Evolutionary conservation across 2,113 vertebrate species (phyloP).

Genomic region (Ptychochromis oligacanthus): DNA sequence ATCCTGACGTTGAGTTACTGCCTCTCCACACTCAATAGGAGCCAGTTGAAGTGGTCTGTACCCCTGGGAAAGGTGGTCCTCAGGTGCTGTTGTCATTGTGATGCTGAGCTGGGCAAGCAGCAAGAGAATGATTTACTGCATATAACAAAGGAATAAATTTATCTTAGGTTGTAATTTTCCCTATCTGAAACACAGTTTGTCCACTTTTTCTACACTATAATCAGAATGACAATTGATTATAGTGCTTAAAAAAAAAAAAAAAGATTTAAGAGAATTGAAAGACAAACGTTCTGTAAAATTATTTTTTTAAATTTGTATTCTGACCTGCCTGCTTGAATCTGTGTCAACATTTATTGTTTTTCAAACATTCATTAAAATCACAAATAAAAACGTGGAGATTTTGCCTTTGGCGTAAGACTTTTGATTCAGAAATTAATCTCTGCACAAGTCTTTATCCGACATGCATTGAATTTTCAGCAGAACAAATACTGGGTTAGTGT

Average conservation of each 20-base stretch:
- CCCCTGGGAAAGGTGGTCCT: conserved; percentile 15
- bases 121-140: neutral
- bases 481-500: neutral
- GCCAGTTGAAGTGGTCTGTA: conserved; percentile 15
- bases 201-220: neutral
- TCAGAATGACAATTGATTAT: neutral
- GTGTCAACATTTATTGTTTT: neutral
- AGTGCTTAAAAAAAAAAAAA: neutral
- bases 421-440: conserved; percentile 5
- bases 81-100: conserved; percentile 31
- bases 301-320: neutral
- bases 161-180: neutral
- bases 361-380: neutral
- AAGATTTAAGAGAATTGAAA: neutral
- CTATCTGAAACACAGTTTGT: neutral
- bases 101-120: conserved; percentile 20
- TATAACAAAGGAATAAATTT: neutral
- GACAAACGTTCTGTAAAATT: neutral
- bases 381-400: neutral
- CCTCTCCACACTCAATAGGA: conserved; percentile 33
- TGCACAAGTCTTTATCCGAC: neutral
- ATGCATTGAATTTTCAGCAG: neutral
- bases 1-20: conserved; percentile 44
- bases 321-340: neutral
- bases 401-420: neutral